phyloP scores from a whole-genome alignment of 2,888 invertebrate species.

The Aricia artaxerxes region DNA sequence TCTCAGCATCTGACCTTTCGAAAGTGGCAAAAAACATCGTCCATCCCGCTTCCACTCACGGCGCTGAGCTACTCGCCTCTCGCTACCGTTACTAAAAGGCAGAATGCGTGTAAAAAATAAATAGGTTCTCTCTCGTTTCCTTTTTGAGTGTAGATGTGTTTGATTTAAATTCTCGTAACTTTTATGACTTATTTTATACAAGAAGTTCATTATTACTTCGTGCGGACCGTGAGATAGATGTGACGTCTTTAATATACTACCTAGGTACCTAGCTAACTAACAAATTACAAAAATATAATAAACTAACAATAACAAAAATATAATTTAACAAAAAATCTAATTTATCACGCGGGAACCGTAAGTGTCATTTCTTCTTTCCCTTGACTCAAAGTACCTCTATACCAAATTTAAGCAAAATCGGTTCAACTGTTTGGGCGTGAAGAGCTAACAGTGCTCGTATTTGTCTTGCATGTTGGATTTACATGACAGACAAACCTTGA shows the following conservation, averaged over 20 bases:
- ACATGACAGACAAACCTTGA: no score
- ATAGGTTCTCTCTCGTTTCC: slow-evolving; percentile 51
- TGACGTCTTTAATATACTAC: not conserved
- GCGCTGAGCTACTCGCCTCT: slow-evolving; percentile 36
- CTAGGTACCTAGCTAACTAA: no score
- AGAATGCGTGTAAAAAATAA: slow-evolving; percentile 66
- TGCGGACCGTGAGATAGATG: not conserved
- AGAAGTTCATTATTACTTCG: not conserved
- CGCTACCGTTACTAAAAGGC: slow-evolving; percentile 59
- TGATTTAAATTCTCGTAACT: slow-evolving; percentile 31
- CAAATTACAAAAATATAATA: no score
- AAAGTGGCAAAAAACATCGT: slow-evolving; percentile 50
- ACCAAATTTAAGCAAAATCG: no score
- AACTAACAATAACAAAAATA: no score
- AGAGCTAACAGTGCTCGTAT: no score
- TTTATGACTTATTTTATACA: slow-evolving; percentile 19
- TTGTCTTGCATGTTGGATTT: no score
- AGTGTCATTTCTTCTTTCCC: no score
- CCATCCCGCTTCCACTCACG: slow-evolving; percentile 46
- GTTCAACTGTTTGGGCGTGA: no score
- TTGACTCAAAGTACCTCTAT: no score
- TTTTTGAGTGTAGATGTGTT: slow-evolving; percentile 51
- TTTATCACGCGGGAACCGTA: no score
- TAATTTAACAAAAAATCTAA: no score
- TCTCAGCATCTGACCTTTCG: slow-evolving; percentile 38